These are phyloP conservation scores for Latrodectus elegans DNA, from an alignment of 2,888 invertebrate genomes.

Conservation along the genomic window DNA sequence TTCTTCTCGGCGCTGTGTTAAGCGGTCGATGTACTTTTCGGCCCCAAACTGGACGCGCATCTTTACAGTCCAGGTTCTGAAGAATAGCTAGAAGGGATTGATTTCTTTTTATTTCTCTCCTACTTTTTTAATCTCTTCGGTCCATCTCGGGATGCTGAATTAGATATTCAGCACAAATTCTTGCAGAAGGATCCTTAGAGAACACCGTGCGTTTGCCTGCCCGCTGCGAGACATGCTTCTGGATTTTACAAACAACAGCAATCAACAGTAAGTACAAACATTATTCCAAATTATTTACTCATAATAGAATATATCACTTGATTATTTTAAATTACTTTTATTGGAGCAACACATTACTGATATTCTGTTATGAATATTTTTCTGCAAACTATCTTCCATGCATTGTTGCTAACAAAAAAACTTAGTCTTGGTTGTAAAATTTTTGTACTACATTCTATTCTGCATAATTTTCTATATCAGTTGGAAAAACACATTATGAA, in stretches of 20 bases:
- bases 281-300: too few relatives aligned
- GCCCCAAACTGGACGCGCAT: not conserved
- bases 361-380: too few relatives aligned
- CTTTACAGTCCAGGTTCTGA: not conserved
- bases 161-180: slow-evolving; percentile 3
- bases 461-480: too few relatives aligned
- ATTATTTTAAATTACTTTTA: too few relatives aligned
- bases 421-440: too few relatives aligned
- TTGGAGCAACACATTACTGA: too few relatives aligned
- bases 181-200: not conserved
- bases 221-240: not conserved
- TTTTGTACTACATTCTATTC: too few relatives aligned
- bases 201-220: not conserved
- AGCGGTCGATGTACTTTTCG: not conserved
- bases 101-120: not conserved
- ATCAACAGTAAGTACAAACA: not conserved
- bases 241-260: not conserved
- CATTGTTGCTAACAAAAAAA: too few relatives aligned
- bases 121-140: not conserved
- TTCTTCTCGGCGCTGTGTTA: not conserved
- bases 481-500: too few relatives aligned
- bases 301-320: too few relatives aligned
- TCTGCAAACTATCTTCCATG: too few relatives aligned
- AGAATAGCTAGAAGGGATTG: not conserved
- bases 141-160: not conserved